A percentile compares a stretch with the other conserved stretches of the same genome.
phyloP scores from a whole-genome alignment of 1,140 invertebrate species.

The Drosophila nikananu region DNA sequence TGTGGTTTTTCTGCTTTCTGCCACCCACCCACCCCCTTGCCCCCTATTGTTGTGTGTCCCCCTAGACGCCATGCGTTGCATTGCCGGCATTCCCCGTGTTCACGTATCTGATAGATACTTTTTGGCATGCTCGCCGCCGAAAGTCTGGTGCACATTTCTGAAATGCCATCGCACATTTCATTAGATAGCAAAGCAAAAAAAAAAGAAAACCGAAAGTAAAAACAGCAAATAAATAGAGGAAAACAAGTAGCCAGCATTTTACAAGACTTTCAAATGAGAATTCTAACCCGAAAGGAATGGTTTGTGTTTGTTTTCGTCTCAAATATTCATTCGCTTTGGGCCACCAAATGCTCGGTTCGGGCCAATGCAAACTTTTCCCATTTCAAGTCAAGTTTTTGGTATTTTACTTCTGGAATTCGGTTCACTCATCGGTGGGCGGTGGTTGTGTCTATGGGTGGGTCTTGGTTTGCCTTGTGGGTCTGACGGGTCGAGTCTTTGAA shows the following conservation, averaged over 20 bases:
- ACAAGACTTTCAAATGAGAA: slow-evolving; percentile 53
- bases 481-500: slow-evolving; percentile 26
- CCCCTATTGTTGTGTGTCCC: background rate
- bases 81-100: slow-evolving; percentile 67
- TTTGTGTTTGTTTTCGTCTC: slow-evolving; percentile 28
- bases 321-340: slow-evolving; percentile 52
- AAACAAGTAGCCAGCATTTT: slow-evolving; percentile 31
- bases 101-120: slow-evolving; percentile 66
- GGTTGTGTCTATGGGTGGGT: background rate
- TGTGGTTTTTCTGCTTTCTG: slow-evolving; percentile 7
- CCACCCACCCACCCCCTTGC: background rate
- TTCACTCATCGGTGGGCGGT: slow-evolving; percentile 13
- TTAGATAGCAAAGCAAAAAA: slow-evolving; percentile 22
- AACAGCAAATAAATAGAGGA: slow-evolving; percentile 8
- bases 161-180: slow-evolving; percentile 74
- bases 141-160: slow-evolving; percentile 67
- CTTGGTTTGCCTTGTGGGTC: slow-evolving; percentile 26
- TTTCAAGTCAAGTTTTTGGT: slow-evolving; percentile 47
- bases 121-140: slow-evolving; percentile 53
- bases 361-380: slow-evolving; percentile 50
- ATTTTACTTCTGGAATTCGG: slow-evolving; percentile 52
- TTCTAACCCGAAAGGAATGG: slow-evolving; percentile 54
- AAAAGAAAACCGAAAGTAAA: slow-evolving; percentile 9
- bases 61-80: slow-evolving; percentile 68
- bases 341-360: slow-evolving; percentile 21